These are phyloP conservation scores for Stylophora pistillata DNA, from an alignment of 64 coral and sea anemone species.

Conservation along the genomic window DNA sequence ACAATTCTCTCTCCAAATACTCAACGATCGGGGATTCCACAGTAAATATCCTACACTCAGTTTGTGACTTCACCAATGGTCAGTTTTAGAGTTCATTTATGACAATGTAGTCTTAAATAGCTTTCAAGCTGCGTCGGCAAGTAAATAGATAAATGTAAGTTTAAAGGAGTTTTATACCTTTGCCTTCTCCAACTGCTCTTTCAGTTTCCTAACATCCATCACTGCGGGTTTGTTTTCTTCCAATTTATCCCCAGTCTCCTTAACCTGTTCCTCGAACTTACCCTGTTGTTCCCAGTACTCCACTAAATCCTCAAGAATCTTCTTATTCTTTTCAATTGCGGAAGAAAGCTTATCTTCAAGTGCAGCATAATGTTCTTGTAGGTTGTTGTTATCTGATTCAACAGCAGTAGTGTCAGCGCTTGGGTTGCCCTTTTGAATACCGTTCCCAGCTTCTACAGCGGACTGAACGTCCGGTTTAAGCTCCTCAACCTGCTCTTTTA, in stretches of 20 bases:
- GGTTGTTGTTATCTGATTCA: conserved; percentile 57
- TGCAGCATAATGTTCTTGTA: conserved; percentile 51
- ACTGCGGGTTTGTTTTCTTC: conserved; percentile 69
- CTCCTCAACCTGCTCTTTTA: conserved; percentile 63
- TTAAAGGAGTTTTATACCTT: conserved; percentile 50
- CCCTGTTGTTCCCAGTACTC: conserved; percentile 70
- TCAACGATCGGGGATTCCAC: too few species aligned
- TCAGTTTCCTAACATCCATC: conserved; percentile 74
- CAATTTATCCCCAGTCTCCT: conserved; percentile 52
- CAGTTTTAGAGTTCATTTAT: too few species aligned
- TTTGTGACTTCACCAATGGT: too few species aligned
- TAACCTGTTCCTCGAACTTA: conserved; percentile 57
- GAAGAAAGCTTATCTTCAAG: conserved; percentile 51
- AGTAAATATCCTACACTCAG: too few species aligned
- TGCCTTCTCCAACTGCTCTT: conserved; percentile 79
- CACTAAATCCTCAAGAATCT: conserved; percentile 60
- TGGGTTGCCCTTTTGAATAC: conserved; percentile 55
- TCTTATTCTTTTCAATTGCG: conserved; percentile 54
- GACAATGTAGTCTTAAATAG: too few species aligned
- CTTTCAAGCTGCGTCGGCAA: neutral
- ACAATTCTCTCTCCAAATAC: too few species aligned
- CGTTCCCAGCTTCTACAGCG: conserved; percentile 54
- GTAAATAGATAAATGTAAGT: neutral
- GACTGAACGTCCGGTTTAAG: conserved; percentile 60
- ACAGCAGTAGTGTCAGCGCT: conserved; percentile 61